Evolutionary conservation across 1,140 invertebrate species (phyloP).

Genomic region (Apocrypta bakeri): DNA sequence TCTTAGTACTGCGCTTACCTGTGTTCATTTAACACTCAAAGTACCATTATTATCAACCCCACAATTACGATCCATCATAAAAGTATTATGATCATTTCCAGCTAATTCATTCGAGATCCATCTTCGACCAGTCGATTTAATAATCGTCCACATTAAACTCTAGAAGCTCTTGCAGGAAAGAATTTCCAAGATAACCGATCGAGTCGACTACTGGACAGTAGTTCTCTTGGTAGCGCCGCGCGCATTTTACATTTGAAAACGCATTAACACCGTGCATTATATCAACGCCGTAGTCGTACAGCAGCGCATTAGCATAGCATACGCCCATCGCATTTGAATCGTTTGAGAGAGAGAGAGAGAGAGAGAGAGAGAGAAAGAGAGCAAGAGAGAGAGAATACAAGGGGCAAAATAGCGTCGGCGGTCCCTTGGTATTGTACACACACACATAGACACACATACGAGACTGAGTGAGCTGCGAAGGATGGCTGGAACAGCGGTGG

Average conservation of each 20-base stretch:
- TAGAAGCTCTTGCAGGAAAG: neutral
- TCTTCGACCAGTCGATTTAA: too few relatives aligned
- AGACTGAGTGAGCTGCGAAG: neutral
- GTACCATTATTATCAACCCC: neutral
- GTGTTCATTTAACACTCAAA: neutral
- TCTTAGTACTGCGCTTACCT: too few relatives aligned
- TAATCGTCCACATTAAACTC: too few relatives aligned
- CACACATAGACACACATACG: neutral
- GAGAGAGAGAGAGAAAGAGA: slow-evolving; percentile 65
- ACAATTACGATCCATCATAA: neutral
- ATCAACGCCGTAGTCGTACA: neutral
- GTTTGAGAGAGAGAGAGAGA: slow-evolving; percentile 62
- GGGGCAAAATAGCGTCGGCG: slow-evolving; percentile 68
- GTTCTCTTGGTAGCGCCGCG: neutral
- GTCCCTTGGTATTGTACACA: slow-evolving; percentile 49
- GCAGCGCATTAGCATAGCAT: slow-evolving; percentile 71
- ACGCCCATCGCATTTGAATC: slow-evolving; percentile 75
- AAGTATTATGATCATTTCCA: neutral
- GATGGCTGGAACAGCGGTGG: neutral
- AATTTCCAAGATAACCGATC: neutral
- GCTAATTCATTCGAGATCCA: too few relatives aligned
- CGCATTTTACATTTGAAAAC: slow-evolving; percentile 64
- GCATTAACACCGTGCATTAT: slow-evolving; percentile 62
- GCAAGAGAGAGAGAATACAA: slow-evolving; percentile 47
- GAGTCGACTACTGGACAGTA: slow-evolving; percentile 15